phyloP scores from a whole-genome alignment of 2,113 vertebrate species.

The Corythoichthys haematopterus region DNA sequence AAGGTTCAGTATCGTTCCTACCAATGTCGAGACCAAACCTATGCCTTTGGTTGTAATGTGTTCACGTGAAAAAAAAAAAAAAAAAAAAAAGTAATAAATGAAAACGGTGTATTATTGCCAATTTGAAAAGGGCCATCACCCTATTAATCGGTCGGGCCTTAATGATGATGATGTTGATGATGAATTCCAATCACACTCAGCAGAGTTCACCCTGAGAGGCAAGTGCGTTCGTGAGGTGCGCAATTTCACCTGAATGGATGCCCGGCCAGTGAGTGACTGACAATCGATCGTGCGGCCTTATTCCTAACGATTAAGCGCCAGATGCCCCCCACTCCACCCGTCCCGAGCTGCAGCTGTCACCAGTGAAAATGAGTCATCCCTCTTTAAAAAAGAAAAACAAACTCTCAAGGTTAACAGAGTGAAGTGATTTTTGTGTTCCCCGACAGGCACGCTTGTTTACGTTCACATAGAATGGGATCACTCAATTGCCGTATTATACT shows the following conservation, averaged over 20 bases:
- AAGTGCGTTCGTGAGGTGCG: not conserved
- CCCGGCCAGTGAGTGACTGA: not conserved
- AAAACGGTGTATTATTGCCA: no score
- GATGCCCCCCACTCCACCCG: not conserved
- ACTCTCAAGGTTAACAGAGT: slow-evolving; percentile 3
- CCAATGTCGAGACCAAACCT: no score
- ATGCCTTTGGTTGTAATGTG: no score
- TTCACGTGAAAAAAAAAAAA: no score
- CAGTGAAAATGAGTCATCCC: slow-evolving; percentile 1
- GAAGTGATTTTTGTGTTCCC: not conserved
- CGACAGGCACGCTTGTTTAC: not conserved
- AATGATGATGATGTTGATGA: not conserved
- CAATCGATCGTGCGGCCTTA: not conserved
- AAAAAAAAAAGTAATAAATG: no score
- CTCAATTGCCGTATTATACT: not conserved
- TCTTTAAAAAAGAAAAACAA: not conserved
- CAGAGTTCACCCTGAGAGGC: not conserved
- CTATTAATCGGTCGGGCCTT: no score
- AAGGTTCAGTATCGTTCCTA: no score
- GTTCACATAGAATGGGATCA: not conserved
- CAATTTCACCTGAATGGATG: not conserved
- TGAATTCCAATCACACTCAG: not conserved
- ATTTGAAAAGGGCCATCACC: no score
- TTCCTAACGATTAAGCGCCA: slow-evolving; percentile 1
- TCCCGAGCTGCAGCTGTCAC: not conserved